Base-by-base conservation (phyloP, 2,888 invertebrate species). In the Drosophila hamatofila region DNA sequence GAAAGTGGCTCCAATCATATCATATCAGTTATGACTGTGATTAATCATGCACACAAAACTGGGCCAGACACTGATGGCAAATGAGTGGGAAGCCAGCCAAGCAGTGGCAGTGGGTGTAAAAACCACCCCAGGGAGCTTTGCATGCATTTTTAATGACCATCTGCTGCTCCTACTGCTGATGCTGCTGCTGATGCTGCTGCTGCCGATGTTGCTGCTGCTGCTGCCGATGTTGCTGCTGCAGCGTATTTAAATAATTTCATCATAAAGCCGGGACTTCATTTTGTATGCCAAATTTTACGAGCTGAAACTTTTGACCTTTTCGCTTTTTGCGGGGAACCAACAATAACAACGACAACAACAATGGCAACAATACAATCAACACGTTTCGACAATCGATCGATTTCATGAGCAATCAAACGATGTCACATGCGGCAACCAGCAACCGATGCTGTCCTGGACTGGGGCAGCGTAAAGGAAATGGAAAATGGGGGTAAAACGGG, bases 341-440 rank as follows among this genome's bases (percentile, higher is more conserved):
- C 30, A 48, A 33, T 37, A 59, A 30, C 37, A 46, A 14, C 27
- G 63, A 54, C 9, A 46, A 35, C n/a, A 9, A 9, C 6, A 55
- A 59, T 16, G 55, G 39, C 52, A 44, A 80, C 83, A 87, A 82
- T 87, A 80, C 72, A 83, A 88, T 83, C 89, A 88, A 88, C 89
- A 88, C 83, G 83, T 83, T 80, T 78, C 63, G 76, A 76, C 79
- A 89, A 84, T 89, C 84, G 89, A 84, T 87, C 89, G 88, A 84
- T 89, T 84, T 89, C 89, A 87, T 87, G 84, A 89, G 74, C 89
- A 84, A 87, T 87, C 88, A 84, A 84, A 81, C 73, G 85, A 63
- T 85, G 84, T 87, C 83, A 83, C 89, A 83, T 83, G 81, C 84
- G 89, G 75, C 69, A 70, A 67, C 52, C 66, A 61, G 51, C 62